Evolutionary conservation across 2,888 invertebrate genomes (phyloP), one percentile per base, ranked within the genome.

Genomic region (Leptopterna dolabrata): DNA sequence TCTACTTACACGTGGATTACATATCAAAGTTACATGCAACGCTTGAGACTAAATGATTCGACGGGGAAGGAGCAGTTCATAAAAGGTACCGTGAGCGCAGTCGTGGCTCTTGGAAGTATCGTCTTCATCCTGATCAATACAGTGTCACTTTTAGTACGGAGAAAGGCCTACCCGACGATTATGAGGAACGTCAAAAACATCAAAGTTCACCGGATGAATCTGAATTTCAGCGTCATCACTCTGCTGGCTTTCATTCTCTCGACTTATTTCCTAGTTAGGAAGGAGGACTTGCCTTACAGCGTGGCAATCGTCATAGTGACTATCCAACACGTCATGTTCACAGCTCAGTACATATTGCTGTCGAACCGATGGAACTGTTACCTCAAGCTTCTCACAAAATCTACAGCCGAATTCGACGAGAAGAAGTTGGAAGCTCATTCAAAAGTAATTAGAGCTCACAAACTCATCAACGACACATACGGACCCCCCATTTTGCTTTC

Each of bases 361-460:
- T 29, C 76, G 30, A 76, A 76, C 36, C 76, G 76, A 4, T 76
- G 76, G 76, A 76, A 76, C 36, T 36, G 36, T 13, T 76, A 76
- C 27, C 30, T 76, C 36, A 29, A 29, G 13, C 24, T 30, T 1
- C 16, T 76, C n/a, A 76, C n/a, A 1, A 76, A 76, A 76, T 76
- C 36, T 4, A 27, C 27, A 30, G 7, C 36, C 1, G 9, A 30
- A 16, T 76, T 76, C 27, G 76, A 76, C 30, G 76, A 76, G 9
- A 76, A 16, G 29, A 76, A 30, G 76, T 24, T 76, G 76, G 76
- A 76, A 30, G 36, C 29, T 1, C 76, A 76, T 27, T 19, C 36
- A 4, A 76, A 76, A 30, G 29, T 76, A 6, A 76, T 76, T 16
- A 19, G 16, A 3, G 76, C 76, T n/a, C 29, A 76, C 76, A 29